Base-by-base conservation (phyloP, 2,797 vertebrate species). In the Phataginus tricuspis region DNA sequence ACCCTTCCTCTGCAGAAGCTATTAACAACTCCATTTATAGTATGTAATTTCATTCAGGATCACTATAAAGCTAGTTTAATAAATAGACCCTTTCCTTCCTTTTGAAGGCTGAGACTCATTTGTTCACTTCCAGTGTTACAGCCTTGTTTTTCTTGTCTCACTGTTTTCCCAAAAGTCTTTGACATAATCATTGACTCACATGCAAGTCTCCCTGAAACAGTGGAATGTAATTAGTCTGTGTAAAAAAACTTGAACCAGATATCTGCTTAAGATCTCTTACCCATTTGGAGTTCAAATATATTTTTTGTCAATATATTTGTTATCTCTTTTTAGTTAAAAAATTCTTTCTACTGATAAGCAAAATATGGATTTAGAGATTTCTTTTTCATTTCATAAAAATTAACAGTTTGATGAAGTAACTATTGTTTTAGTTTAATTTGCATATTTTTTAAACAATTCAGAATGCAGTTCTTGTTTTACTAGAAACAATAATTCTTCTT, bases 341-440 rank as follows among this genome's bases (percentile, higher is more conserved):
- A 45, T 85, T 88, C 7, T 71, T 92, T 71, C 39, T 74, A 53
- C 0, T 42, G 9, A 37, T 45, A 84, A 80, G 6, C 23, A 90
- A 90, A 90, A 74, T 83, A 37, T 64, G 1, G 80, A 88, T 68
- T 72, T 83, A 49, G 21, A 39, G 75, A 27, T 10, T 77, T 19
- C 27, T 49, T 74, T 92, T 86, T 21, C 4, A 85, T 93, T 51
- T 86, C 16, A 86, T 86, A 77, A 91, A 91, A 85, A 45, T 39
- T 63, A 86, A 18, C 29, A 2, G 4, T 86, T 88, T 53, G 13
- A 57, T 91, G 45, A 86, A 82, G 31, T 61, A 72, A 14, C 10
- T 14, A n/a, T 63, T 89, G 49, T 45, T 71, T 64, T 63, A 63
- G 4, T 75, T 96, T 92, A 45, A 88, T 45, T 88, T 94, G 13